A percentile compares a stretch with the other conserved stretches of the same genome.
phyloP scores from a whole-genome alignment of 2,113 vertebrate species.

The Rhagologus leucostigma region DNA sequence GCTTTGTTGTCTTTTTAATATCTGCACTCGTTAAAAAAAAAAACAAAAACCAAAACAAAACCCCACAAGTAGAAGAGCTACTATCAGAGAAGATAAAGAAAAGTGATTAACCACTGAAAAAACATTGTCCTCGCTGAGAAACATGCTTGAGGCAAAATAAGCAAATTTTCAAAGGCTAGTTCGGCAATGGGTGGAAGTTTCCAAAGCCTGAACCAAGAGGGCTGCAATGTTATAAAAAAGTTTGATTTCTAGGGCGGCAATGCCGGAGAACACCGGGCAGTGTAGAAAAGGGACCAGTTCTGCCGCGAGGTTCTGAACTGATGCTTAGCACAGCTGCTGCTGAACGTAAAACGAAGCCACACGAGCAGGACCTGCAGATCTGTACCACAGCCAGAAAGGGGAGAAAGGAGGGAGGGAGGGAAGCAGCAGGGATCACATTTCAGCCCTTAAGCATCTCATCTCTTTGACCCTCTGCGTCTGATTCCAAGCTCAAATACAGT shows the following conservation, averaged over 20 bases:
- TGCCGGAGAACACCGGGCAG: not conserved
- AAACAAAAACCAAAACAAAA: not conserved
- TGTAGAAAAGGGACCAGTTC: not conserved
- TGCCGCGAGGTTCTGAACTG: not conserved
- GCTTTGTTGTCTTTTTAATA: not conserved
- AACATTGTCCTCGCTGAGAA: not conserved
- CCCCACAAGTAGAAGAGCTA: not conserved
- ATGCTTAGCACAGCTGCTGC: not conserved
- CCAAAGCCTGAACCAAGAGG: not conserved
- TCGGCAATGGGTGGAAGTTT: not conserved
- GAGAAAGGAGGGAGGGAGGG: not conserved
- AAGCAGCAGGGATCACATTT: not conserved
- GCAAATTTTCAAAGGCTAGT: not conserved
- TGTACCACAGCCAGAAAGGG: not conserved
- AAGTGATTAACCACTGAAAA: not conserved
- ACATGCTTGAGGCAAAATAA: not conserved
- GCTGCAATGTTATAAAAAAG: not conserved
- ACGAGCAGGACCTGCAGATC: not conserved
- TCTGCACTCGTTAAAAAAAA: not conserved
- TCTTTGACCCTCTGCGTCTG: not conserved
- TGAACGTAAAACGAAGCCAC: not conserved
- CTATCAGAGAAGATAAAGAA: not conserved
- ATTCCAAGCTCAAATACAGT: slow-evolving; percentile 17
- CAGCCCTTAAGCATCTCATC: slow-evolving; percentile 31
- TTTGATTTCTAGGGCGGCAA: not conserved